Base-by-base conservation (phyloP, 2,888 invertebrate genomes). In the Plagiodera versicolora region DNA sequence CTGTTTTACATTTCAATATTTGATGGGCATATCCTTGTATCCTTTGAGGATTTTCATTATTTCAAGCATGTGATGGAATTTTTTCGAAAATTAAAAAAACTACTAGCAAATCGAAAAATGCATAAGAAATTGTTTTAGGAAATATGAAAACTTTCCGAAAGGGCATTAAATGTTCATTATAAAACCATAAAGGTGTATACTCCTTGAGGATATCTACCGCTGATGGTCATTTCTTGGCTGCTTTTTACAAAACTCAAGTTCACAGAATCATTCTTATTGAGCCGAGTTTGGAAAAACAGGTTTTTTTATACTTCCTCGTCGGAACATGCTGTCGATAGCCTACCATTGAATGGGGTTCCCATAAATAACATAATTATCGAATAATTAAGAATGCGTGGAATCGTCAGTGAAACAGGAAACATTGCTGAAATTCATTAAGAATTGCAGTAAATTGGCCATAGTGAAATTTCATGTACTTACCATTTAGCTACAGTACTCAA, bases 331-430 rank as follows among this genome's bases (percentile, higher is more conserved):
- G 39, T 39, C 39, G 39, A 39, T 39, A 39, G 39, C 39, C 39
- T n/a, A 39, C 39, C 39, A 39, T 39, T 39, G 14, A 39, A 39
- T 39, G 39, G 39, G 39, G 14, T 11, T 14, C 39, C 30, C 32
- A 52, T 52, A 58, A 58, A 58, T 52, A 58, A 52, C 47, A 46
- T 58, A 47, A 58, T 58, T 47, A 47, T 58, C 47, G 47, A 30
- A 46, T 58, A 58, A 58, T 58, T 58, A 58, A 58, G 51, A 58
- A 52, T 28, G 35, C 47, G 20, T 20, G 8, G 52, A 11, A 32
- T 50, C 24, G 19, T 19, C 52, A 58, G 58, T 58, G 58, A 46
- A 58, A 58, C 39, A 47, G 30, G 51, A 24, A 58, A 55, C 47
- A 47, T 55, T 39, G 55, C 52, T 58, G 58, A 58, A 58, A 58